A percentile compares a stretch with the other conserved stretches of the same genome.
Conservation (phyloP, 2,888 invertebrate genomes). For the Caenorhabditis sp. region DNA sequence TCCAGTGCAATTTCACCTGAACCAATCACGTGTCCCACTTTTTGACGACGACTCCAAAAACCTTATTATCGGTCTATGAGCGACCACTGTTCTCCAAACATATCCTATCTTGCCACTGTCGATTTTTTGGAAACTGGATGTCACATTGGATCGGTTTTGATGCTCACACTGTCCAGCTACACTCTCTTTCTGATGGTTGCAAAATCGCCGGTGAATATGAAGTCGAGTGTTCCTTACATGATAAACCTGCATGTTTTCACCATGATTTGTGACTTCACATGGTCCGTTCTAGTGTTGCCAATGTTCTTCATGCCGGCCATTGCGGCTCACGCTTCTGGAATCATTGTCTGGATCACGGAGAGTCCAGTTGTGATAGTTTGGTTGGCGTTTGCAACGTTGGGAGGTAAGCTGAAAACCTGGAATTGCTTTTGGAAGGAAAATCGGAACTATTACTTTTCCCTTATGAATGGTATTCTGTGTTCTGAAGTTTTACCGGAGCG, state of each 20-base stretch:
- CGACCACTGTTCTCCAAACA: neutral
- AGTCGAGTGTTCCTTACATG: constrained; percentile 46
- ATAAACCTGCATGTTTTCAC: constrained; percentile 50
- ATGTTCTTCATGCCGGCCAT: constrained; percentile 30
- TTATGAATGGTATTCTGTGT: too few relatives aligned
- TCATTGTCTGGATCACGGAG: neutral
- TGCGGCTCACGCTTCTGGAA: constrained; percentile 24
- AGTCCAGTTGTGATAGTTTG: neutral
- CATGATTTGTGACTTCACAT: constrained; percentile 57
- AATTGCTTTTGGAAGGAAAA: neutral
- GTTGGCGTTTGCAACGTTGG: constrained; percentile 11
- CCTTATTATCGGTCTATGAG: neutral
- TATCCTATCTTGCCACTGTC: constrained; percentile 26
- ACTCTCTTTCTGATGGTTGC: constrained; percentile 23
- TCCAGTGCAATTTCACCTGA: too few relatives aligned
- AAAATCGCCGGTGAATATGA: constrained; percentile 39
- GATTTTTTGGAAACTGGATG: constrained; percentile 34
- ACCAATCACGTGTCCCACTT: neutral
- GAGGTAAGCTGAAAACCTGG: neutral
- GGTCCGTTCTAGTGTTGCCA: constrained; percentile 24
- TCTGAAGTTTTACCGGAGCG: too few relatives aligned
- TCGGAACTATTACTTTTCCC: too few relatives aligned
- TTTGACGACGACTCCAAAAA: neutral
- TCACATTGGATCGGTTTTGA: constrained; percentile 44
- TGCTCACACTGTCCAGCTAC: constrained; percentile 35